A percentile compares a stretch with the other conserved stretches of the same genome.
phyloP scores from a whole-genome alignment of 2,113 vertebrate genomes.

The Daphoenositta chrysoptera region DNA sequence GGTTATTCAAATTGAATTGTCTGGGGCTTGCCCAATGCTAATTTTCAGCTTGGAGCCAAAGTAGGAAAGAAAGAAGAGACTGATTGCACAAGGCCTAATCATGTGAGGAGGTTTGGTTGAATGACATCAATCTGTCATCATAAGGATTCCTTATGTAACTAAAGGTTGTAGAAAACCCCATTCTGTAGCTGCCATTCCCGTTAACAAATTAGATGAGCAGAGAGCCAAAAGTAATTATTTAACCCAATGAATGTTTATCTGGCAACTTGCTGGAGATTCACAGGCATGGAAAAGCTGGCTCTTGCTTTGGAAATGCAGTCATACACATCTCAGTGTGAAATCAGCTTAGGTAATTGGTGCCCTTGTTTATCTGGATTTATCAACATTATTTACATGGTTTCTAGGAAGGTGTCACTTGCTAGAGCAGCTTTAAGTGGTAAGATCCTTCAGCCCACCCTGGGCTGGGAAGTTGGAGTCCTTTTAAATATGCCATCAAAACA shows the following conservation, averaged over 20 bases:
- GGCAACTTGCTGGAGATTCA: not conserved
- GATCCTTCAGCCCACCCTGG: not conserved
- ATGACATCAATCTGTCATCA: not conserved
- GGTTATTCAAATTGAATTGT: not conserved
- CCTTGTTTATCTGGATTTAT: conserved; percentile 3
- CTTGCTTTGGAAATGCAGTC: not conserved
- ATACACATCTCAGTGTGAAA: not conserved
- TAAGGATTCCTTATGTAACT: not conserved
- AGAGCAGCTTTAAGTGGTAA: not conserved
- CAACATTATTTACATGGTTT: not conserved
- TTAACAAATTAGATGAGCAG: not conserved
- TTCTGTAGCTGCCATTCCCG: not conserved
- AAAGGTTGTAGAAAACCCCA: not conserved
- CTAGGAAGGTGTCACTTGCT: conserved; percentile 25
- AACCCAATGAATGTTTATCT: not conserved
- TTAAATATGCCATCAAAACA: not conserved
- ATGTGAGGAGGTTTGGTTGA: not conserved
- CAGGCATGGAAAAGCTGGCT: not conserved
- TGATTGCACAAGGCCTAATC: not conserved
- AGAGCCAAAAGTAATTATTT: not conserved
- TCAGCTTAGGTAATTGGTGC: not conserved
- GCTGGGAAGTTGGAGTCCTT: not conserved
- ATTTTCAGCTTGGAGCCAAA: not conserved
- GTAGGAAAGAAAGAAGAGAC: not conserved
- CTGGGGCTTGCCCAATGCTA: not conserved